Base-by-base conservation (phyloP, 2,797 vertebrate species). In the Bradypus variegatus region DNA sequence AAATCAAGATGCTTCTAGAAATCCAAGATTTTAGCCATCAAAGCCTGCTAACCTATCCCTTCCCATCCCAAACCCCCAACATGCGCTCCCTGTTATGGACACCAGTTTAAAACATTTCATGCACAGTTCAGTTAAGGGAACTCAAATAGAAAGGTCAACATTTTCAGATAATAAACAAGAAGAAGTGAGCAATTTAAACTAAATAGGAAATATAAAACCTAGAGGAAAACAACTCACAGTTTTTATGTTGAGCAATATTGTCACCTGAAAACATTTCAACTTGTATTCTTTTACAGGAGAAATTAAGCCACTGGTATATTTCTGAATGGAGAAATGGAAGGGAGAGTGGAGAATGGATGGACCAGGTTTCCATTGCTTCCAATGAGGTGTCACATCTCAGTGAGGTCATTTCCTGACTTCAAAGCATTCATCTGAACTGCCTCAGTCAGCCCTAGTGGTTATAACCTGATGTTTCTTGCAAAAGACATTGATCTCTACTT, bases 351-450 rank as follows among this genome's bases (percentile, higher is more conserved):
- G 83, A 95, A 65, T 58, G 92, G 92, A 89, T 88, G 94, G 96
- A 88, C 95, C 79, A 92, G 87, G 95, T 76, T 96, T 87, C 55
- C 90, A 91, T 87, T 91, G 62, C 87, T 94, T 62, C 21, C 67
- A 96, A 73, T 95, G 95, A 89, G 36, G 90, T 93, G 86, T 91
- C 85, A 38, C 50, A 27, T 80, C 86, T 45, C 62, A 96, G 92
- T 95, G 95, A 97, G 95, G 96, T 96, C 93, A 95, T 92, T 96
- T 93, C 81, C 88, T 95, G 95, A 96, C 95, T 96, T 94, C 65
- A 95, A 36, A 96, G 94, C 82, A 80, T 88, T 94, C 89, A 93
- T 92, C 85, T 90, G 80, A 95, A 94, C 72, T 96, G 87, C 95
- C 93, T 94, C 92, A 94, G 92, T 91, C 88, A 94, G 81, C 79